Conservation (phyloP, 2,797 vertebrate species). For the Allobates femoralis region DNA sequence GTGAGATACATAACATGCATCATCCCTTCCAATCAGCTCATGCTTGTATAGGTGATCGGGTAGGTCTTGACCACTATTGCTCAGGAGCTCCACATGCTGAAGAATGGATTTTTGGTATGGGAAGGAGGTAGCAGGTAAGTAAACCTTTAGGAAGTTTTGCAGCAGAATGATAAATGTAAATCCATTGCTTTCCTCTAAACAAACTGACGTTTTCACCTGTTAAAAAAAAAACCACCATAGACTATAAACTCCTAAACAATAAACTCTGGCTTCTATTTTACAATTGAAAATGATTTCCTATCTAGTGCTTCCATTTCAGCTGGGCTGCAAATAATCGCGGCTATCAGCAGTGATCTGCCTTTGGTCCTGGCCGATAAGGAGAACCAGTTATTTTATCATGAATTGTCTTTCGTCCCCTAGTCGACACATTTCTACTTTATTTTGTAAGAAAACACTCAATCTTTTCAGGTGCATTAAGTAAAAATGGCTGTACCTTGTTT, state of each 20-base stretch:
- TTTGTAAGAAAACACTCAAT: constrained; percentile 29
- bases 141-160: neutral
- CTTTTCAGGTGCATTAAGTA: constrained; percentile 28
- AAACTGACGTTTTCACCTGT: neutral
- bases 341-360: constrained; percentile 54
- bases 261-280: constrained; percentile 6
- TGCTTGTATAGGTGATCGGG: neutral
- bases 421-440: neutral
- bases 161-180: neutral
- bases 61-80: neutral
- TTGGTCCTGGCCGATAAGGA: constrained; percentile 55
- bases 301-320: constrained; percentile 48
- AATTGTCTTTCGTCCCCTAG: constrained; percentile 9
- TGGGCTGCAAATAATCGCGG: constrained; percentile 43
- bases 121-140: neutral
- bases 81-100: neutral
- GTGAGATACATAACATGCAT: no score
- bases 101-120: neutral
- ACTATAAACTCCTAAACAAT: constrained; percentile 51
- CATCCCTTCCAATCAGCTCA: neutral
- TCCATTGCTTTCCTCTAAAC: neutral
- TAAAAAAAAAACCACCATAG: neutral
- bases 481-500: neutral
- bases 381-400: constrained; percentile 23
- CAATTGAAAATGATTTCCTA: constrained; percentile 45